Conservation (phyloP, 2,888 invertebrate species). For the Gymnosoma rotundatum region DNA sequence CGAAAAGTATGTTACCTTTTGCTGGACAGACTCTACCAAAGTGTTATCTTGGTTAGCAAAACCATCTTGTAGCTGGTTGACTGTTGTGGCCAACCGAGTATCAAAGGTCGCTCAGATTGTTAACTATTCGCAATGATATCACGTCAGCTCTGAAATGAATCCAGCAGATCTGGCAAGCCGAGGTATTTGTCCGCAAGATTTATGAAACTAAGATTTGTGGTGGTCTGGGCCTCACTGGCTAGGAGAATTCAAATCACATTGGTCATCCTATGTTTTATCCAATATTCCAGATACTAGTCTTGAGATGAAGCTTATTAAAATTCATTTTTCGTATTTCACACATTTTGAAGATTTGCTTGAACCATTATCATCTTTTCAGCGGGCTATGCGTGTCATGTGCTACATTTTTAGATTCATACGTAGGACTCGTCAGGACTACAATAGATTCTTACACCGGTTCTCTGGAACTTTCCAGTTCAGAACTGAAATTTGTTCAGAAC, state of each 20-base stretch:
- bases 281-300: background rate
- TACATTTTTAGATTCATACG: background rate
- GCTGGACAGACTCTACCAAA: conserved; percentile 30
- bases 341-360: conserved; percentile 31
- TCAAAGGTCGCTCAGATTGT: conserved; percentile 38
- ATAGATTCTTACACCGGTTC: too few relatives aligned
- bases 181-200: conserved; percentile 29
- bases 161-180: conserved; percentile 48
- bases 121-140: conserved; percentile 32
- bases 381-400: background rate
- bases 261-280: too few relatives aligned
- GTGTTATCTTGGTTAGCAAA: conserved; percentile 25
- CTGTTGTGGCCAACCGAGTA: conserved; percentile 56
- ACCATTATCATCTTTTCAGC: conserved; percentile 41
- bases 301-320: conserved; percentile 21
- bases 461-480: too few relatives aligned
- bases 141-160: conserved; percentile 55
- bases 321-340: background rate
- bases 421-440: too few relatives aligned
- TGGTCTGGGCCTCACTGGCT: conserved; percentile 16
- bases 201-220: too few relatives aligned
- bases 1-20: background rate
- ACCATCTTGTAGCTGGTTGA: conserved; percentile 55
- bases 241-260: too few relatives aligned
- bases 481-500: too few relatives aligned